A percentile compares a stretch with the other conserved stretches of the same genome.
These are phyloP conservation scores for Saccostrea glomerata DNA, from an alignment of 1,140 invertebrate species.

Conservation along the genomic window DNA sequence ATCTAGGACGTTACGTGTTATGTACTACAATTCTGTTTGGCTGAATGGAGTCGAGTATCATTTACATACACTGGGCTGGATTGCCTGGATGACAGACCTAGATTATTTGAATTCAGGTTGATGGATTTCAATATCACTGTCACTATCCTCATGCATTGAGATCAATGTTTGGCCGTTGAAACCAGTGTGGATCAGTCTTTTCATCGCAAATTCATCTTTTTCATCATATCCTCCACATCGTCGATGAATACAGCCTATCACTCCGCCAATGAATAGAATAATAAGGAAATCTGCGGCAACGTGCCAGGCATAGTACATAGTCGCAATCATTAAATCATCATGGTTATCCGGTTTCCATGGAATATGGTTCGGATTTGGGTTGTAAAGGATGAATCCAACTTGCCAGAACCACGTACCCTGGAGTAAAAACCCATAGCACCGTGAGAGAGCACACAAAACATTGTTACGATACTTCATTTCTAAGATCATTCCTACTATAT, in stretches of 20 bases:
- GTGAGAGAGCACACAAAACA: slow-evolving; percentile 74
- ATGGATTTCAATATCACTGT: slow-evolving; percentile 69
- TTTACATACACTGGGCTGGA: too few species aligned
- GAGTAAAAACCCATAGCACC: slow-evolving; percentile 78
- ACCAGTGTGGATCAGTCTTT: slow-evolving; percentile 63
- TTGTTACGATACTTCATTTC: slow-evolving; percentile 78
- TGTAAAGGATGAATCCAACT: slow-evolving; percentile 81
- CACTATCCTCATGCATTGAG: slow-evolving; percentile 63
- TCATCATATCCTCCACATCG: slow-evolving; percentile 57
- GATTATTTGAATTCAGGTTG: slow-evolving; percentile 35
- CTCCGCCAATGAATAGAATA: slow-evolving; percentile 71
- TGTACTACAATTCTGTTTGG: too few species aligned
- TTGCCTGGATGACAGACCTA: background rate
- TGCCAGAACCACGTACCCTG: slow-evolving; percentile 82
- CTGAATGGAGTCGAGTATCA: too few species aligned
- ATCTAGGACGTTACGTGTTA: too few species aligned
- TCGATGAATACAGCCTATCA: slow-evolving; percentile 65
- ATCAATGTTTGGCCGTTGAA: slow-evolving; percentile 68
- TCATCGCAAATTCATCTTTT: slow-evolving; percentile 62
- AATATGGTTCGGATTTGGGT: slow-evolving; percentile 74
- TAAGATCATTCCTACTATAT: slow-evolving; percentile 68
- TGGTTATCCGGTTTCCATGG: slow-evolving; percentile 79
- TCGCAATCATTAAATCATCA: slow-evolving; percentile 80
- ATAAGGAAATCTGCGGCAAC: slow-evolving; percentile 72
- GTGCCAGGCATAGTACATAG: slow-evolving; percentile 80